phyloP scores from a whole-genome alignment of 2,797 vertebrate species.

The Acridotheres tristis region DNA sequence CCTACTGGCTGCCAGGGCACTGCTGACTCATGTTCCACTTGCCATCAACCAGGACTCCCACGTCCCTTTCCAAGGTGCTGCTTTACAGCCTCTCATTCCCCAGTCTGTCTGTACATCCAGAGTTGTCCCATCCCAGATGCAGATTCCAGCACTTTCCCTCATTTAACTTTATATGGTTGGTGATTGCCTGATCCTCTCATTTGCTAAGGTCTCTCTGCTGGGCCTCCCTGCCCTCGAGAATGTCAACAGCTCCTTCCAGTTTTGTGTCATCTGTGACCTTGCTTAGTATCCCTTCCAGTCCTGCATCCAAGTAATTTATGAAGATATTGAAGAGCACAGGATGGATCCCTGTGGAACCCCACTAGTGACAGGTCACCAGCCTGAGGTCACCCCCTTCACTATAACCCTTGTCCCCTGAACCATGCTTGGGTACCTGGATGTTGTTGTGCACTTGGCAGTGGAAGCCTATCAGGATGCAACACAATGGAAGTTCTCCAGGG shows the following conservation, averaged over 20 bases:
- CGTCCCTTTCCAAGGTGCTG: fast-evolving
- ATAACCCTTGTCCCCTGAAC: background rate
- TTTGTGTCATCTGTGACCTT: background rate
- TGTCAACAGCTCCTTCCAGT: background rate
- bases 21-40: background rate
- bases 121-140: background rate
- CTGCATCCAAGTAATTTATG: background rate
- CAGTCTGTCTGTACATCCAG: background rate
- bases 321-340: background rate
- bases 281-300: background rate
- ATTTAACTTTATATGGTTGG: fast-evolving
- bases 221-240: background rate
- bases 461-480: background rate
- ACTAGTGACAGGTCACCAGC: background rate
- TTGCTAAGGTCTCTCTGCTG: background rate
- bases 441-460: background rate
- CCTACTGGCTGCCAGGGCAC: background rate
- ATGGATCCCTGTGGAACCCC: background rate
- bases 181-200: background rate
- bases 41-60: fast-evolving
- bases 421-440: background rate
- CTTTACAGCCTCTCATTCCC: background rate
- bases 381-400: background rate
- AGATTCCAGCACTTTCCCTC: background rate
- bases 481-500: background rate